Evolutionary conservation across 2,888 invertebrate species (phyloP), one percentile per base, ranked within the genome.

Genomic region (Villa cingulata): DNA sequence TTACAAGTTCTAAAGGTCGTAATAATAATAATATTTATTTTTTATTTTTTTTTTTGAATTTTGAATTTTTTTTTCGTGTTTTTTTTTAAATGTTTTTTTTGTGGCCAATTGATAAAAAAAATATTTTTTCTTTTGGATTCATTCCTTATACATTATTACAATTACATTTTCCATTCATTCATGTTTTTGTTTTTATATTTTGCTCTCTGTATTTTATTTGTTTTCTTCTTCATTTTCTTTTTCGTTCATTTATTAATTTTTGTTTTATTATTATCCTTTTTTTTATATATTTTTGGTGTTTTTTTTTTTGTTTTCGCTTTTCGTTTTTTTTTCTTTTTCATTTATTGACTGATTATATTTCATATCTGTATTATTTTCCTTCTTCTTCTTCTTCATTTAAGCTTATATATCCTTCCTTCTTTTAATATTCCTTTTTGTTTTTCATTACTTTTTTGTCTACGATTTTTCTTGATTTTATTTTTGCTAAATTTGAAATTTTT

Each of bases 261-360:
- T 23, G 23, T 23, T 23, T 23, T 23, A 23, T 23, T 23, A 6
- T 23, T 23, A 38, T 53, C 45, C 43, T 44, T 29, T 46, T 37
- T 49, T 47, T 32, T 17, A 42, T 42, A 49, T 51, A 53, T 47
- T 56, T 55, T 52, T 54, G 48, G 50, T 46, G 46, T 53, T 27
- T 49, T 48, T 47, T 51, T 53, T 49, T 48, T 47, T 23, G 23
- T 23, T 23, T 6, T 41, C 7, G 23, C 7, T 23, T 23, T 23
- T 23, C 5, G 23, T 7, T 23, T 23, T 23, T 23, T 23, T 7
- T 23, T 7, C 23, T 7, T 23, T 23, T 23, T 7, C 4, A 23
- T 23, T 23, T 23, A 23, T 23, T 7, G 23, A 7, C 7, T 23
- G 23, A 6, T 23, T 23, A 4, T 23, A 6, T 23, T 4, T 7